Percentiles rank a stretch among this genome's conserved stretches.
Conservation (phyloP, 2,113 vertebrate species). For the Corythoichthys haematopterus region DNA sequence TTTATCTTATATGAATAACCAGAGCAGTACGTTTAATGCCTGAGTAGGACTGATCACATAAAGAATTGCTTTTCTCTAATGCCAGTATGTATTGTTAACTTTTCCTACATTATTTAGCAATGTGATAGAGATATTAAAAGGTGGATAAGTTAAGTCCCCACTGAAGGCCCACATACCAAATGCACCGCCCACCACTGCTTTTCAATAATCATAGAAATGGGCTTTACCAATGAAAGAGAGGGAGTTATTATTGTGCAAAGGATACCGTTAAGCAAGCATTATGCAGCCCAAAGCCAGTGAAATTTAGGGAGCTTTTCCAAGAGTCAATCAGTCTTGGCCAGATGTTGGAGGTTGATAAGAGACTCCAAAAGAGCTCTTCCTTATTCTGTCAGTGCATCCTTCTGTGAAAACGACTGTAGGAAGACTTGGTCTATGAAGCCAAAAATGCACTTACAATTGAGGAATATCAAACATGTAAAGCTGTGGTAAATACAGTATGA, state of each 20-base stretch:
- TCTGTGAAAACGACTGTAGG: conserved; percentile 45
- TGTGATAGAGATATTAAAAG: not conserved
- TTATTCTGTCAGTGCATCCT: conserved; percentile 58
- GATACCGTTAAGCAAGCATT: conserved; percentile 60
- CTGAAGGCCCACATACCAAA: too few species aligned
- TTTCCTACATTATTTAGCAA: too few species aligned
- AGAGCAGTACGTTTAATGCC: not conserved
- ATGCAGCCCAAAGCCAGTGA: conserved; percentile 59
- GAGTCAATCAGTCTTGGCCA: conserved; percentile 65
- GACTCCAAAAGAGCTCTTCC: conserved; percentile 56
- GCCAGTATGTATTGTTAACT: not conserved
- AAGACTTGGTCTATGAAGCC: conserved; percentile 47
- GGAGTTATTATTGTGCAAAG: conserved; percentile 60
- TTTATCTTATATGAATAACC: not conserved
- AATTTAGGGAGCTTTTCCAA: conserved; percentile 58
- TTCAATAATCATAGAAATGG: conserved; percentile 60
- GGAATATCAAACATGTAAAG: conserved; percentile 34
- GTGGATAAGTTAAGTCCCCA: too few species aligned
- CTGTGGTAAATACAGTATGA: conserved; percentile 31
- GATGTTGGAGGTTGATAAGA: conserved; percentile 67
- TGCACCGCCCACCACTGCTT: conserved; percentile 16
- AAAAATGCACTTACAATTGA: conserved; percentile 43
- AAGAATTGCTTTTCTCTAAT: not conserved
- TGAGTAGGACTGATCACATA: conserved; percentile 12
- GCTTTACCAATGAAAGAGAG: conserved; percentile 47